Evolutionary conservation across 2,113 vertebrate genomes (phyloP), one percentile per base, ranked within the genome.

Genomic region (Coptodon bakossiorum): DNA sequence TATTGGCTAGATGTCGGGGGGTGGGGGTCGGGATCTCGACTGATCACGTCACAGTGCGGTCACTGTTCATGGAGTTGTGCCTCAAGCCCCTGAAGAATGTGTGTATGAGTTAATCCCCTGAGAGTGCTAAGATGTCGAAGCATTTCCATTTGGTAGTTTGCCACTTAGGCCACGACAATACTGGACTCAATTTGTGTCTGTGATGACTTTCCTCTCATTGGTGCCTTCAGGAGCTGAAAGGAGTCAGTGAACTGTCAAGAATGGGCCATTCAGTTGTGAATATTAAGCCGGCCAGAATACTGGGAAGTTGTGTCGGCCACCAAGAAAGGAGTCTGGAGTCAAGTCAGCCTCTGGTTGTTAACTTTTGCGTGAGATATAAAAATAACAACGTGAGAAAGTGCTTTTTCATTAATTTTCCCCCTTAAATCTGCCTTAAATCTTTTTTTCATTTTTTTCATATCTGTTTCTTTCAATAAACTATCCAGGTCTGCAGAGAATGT

Each of bases 261-360:
- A 95, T 92, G 88, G 95, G 94, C 96, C 95, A 89, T 88, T 95
- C 86, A 87, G 36, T 94, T 90, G 92, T 93, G 92, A 95, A 95
- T 94, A 91, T 95, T 90, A 93, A 93, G 93, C 93, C 40, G 88
- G 91, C 90, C 90, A 80, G 86, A 90, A 83, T 76, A 90, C 87
- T 36, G 76, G 81, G 87, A 87, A 91, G 88, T 90, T 88, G 57
- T 91, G 56, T 88, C 22, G 5, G 4, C 81, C 80, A 83, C 43
- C 22, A n/a, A 84, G 83, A 85, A 82, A 85, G 19, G 16, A 80
- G 36, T 68, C 85, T 54, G 22, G 14, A 22, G 80, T 83, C 48
- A 31, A 13, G 29, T 54, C 68, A 83, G 34, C 5, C 59, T 6
- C 22, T 40, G 3, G n/a, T 84, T 22, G 61, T 52, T 17, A 71